Percentiles rank a stretch among this genome's conserved stretches.
Evolutionary conservation across 23 tunicate species (phyloP).

Genomic region (Styela clava): DNA sequence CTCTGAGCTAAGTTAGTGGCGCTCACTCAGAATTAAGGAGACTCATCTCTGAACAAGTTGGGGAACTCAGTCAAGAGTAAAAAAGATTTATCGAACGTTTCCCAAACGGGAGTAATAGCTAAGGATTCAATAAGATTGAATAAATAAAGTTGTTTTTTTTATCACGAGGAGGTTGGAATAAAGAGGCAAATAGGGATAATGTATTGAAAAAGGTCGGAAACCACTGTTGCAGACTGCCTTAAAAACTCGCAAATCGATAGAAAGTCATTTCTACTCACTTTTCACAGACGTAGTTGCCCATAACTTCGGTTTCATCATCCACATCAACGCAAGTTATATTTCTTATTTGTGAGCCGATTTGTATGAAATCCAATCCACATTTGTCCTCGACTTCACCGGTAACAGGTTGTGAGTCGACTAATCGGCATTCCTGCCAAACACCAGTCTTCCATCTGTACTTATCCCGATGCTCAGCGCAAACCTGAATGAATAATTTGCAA

Average conservation of each 20-base stretch:
- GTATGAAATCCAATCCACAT: conserved; percentile 10
- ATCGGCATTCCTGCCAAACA: conserved; percentile 29
- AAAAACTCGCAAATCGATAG: too few species aligned
- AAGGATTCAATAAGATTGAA: neutral
- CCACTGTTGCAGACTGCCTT: too few species aligned
- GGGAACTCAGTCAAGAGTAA: too few species aligned
- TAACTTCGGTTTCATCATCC: neutral
- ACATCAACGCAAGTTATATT: conserved; percentile 24
- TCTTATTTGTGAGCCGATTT: conserved; percentile 29
- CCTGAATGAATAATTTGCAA: conserved; percentile 17
- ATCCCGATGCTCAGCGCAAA: conserved; percentile 40
- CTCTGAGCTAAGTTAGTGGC: too few species aligned
- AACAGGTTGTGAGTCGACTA: neutral
- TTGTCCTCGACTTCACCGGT: neutral
- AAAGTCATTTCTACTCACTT: neutral
- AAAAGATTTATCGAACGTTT: neutral
- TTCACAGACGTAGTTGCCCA: conserved; percentile 30
- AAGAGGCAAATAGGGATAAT: too few species aligned
- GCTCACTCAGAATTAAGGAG: too few species aligned
- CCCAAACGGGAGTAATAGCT: neutral
- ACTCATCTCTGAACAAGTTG: too few species aligned
- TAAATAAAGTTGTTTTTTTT: too few species aligned
- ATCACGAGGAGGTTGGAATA: too few species aligned
- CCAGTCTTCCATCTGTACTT: conserved; percentile 27
- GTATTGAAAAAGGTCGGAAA: too few species aligned